Evolutionary conservation across 2,797 vertebrate species (phyloP).

Genomic region (Myripristis murdjan): DNA sequence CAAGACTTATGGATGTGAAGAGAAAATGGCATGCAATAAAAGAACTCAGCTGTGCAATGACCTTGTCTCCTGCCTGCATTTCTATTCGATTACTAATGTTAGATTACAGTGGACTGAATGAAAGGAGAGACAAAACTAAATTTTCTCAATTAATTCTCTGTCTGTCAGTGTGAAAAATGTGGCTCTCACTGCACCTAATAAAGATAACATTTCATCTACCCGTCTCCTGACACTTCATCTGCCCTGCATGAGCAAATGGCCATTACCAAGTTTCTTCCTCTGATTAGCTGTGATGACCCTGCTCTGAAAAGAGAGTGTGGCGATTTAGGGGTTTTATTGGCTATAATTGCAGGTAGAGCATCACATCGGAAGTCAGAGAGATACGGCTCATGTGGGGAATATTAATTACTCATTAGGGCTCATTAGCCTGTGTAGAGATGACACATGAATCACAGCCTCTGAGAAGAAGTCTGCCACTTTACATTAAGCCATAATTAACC

Average conservation of each 20-base stretch:
- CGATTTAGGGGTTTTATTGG: conserved; percentile 77
- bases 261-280: conserved; percentile 71
- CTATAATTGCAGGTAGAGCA: conserved; percentile 78
- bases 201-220: conserved; percentile 63
- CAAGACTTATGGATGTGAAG: conserved; percentile 29
- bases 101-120: conserved; percentile 8
- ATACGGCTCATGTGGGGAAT: conserved; percentile 67
- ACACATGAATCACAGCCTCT: conserved; percentile 43
- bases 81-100: conserved; percentile 21
- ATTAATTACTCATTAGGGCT: conserved; percentile 78
- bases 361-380: conserved; percentile 73
- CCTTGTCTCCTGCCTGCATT: conserved; percentile 43
- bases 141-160: conserved; percentile 23
- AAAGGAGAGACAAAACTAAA: conserved; percentile 14
- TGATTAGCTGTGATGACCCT: conserved; percentile 79
- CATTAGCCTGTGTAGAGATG: conserved; percentile 68
- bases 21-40: conserved; percentile 83
- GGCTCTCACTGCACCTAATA: conserved; percentile 53
- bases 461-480: conserved; percentile 38
- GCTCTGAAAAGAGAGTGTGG: conserved; percentile 66
- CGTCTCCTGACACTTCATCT: conserved; percentile 57
- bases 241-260: conserved; percentile 70
- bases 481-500: conserved; percentile 34
- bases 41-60: conserved; percentile 70
- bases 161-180: conserved; percentile 23